Percentiles rank a stretch among this genome's conserved stretches.
Conservation (phyloP, 2,797 vertebrate species). For the Enteromius thamalakanensis region DNA sequence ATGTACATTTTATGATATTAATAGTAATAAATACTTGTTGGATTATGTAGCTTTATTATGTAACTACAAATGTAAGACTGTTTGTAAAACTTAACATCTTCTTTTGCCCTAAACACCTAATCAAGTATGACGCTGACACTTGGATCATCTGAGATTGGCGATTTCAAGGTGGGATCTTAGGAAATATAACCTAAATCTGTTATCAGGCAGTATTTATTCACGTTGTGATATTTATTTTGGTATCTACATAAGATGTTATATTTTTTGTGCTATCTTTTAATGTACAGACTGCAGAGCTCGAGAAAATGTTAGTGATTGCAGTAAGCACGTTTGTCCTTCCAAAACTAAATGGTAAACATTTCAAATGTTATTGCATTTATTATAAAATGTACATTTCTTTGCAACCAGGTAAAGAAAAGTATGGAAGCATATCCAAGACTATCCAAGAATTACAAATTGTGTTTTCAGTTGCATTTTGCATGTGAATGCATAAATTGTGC, state of each 20-base stretch:
- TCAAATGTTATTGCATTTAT: neutral
- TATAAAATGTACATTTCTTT: neutral
- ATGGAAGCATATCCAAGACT: no score
- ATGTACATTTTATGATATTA: neutral
- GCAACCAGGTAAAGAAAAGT: neutral
- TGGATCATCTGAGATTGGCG: constrained; percentile 68
- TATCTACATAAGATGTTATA: neutral
- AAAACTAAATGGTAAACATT: constrained; percentile 68
- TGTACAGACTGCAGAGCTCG: constrained; percentile 64
- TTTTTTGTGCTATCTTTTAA: constrained; percentile 35
- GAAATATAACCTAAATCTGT: neutral
- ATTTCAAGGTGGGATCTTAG: constrained; percentile 66
- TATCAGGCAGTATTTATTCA: neutral
- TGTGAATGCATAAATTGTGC: no score
- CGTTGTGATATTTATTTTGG: neutral
- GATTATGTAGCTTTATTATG: neutral
- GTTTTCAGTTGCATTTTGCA: no score
- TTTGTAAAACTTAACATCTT: neutral
- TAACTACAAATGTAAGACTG: neutral
- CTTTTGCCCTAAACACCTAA: neutral
- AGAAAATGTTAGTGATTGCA: fast-evolving
- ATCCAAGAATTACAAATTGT: no score
- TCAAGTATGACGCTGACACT: constrained; percentile 70
- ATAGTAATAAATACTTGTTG: neutral
- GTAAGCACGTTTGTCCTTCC: neutral